Percentiles rank a stretch among this genome's conserved stretches.
Evolutionary conservation across 2,797 vertebrate genomes (phyloP).

Genomic region (Lacerta bilineata): DNA sequence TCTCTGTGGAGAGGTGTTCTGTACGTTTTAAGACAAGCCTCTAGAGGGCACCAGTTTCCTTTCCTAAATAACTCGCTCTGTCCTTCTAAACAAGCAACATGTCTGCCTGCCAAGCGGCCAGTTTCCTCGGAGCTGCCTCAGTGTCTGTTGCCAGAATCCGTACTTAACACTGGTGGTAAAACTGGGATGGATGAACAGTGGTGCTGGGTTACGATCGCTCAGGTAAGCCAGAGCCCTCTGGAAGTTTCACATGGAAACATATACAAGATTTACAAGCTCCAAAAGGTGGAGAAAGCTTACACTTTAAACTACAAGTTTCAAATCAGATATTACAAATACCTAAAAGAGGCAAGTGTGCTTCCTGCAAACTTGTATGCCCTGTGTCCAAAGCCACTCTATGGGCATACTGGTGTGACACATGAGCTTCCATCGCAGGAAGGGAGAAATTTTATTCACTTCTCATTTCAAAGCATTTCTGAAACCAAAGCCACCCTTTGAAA

Average conservation of each 20-base stretch:
- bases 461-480: too few relatives aligned
- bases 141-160: background rate
- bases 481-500: too few relatives aligned
- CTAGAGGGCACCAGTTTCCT: background rate
- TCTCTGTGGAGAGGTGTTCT: background rate
- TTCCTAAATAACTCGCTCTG: background rate
- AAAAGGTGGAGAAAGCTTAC: background rate
- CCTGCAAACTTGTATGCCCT: background rate
- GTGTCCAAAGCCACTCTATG: background rate
- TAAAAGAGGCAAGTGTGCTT: background rate
- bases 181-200: background rate
- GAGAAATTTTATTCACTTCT: too few relatives aligned
- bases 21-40: background rate
- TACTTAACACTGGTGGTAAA: background rate
- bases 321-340: background rate
- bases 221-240: background rate
- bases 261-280: background rate
- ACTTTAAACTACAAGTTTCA: background rate
- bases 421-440: too few relatives aligned
- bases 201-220: background rate
- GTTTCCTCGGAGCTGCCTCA: background rate
- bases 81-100: background rate
- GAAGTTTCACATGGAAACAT: background rate
- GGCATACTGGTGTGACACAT: background rate
- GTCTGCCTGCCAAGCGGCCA: background rate